These are phyloP conservation scores for Trichogramma dendrolimi DNA, from an alignment of 2,888 invertebrate species.

Conservation along the genomic window DNA sequence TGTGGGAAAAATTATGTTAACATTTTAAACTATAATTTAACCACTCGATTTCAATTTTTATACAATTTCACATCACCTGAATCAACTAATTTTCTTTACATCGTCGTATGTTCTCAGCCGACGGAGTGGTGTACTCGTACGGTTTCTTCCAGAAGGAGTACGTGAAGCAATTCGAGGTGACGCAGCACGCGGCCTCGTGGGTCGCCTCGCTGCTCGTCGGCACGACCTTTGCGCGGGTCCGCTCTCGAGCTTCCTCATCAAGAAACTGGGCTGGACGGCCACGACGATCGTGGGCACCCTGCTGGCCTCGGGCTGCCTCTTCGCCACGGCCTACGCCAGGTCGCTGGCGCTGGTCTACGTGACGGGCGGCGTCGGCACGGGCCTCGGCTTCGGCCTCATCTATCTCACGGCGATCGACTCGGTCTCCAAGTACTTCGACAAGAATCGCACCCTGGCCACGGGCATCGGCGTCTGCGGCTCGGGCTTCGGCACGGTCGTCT, in stretches of 20 bases:
- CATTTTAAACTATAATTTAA: no score
- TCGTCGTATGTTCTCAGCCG: conserved; percentile 60
- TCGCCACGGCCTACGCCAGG: conserved; percentile 75
- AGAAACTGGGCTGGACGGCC: conserved; percentile 86
- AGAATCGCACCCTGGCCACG: conserved; percentile 88
- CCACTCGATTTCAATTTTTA: no score
- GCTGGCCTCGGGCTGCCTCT: conserved; percentile 72
- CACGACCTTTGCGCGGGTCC: conserved; percentile 58
- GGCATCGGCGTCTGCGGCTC: conserved; percentile 95
- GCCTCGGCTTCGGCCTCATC: conserved; percentile 93
- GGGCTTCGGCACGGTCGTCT: conserved; percentile 89
- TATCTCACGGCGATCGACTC: conserved; percentile 97
- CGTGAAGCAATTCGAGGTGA: conserved; percentile 76
- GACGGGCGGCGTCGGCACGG: conserved; percentile 90
- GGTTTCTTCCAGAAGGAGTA: conserved; percentile 90
- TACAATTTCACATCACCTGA: no score
- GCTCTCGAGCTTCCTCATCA: conserved; percentile 89
- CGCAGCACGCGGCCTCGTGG: conserved; percentile 85
- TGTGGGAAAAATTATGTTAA: no score
- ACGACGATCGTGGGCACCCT: conserved; percentile 88
- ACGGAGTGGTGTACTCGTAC: conserved; percentile 97
- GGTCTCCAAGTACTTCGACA: conserved; percentile 96
- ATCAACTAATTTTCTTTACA: no score
- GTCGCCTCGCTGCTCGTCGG: conserved; percentile 92
- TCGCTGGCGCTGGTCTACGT: conserved; percentile 81